Base-by-base conservation (phyloP, 2,888 invertebrate genomes). In the Unio delphinus region DNA sequence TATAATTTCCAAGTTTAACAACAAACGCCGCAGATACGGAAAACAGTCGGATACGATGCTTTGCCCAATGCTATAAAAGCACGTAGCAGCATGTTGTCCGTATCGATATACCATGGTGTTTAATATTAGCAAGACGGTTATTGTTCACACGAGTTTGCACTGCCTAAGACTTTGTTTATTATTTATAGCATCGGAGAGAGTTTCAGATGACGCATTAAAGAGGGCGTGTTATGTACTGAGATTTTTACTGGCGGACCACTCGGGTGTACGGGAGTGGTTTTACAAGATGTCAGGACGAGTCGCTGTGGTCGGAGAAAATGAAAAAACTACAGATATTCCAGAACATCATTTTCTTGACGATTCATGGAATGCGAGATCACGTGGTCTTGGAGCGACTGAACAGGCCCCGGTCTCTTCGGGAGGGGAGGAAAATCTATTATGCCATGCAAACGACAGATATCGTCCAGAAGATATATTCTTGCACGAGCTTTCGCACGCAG, bases 141-240 rank as follows among this genome's bases (percentile, higher is more conserved):
- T 45, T 45, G 45, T 11, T 45, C 45, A 15, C 45, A 45, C 1
- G 8, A 45, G 0, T 45, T 45, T 45, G 11, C 3, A 45, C 3
- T 45, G 15, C 8, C 45, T 15, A 45, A 45, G 3, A 45, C 15
- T 45, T 0, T 45, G 45, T 45, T 45, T 45, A 45, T 45, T 45
- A 45, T 45, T 45, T 45, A 45, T 45, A 45, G 45, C 45, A 45
- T 45, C 45, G 45, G 45, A 45, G 3, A 45, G 70, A 15, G 81
- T 86, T 3, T 68, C 83, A 15, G 81, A 85, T 70, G 64, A 70
- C n/a, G 86, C 85, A 1, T 66, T 86, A 26, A 74, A 71, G 56
- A 59, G 86, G 54, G 86, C 86, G 4, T 86, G 86, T 69, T 86
- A 86, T 72, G 81, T 83, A 0, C 74, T 83, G 0, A 75, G 85